Evolutionary conservation across 1,140 invertebrate species (phyloP), one percentile per base, ranked within the genome.

Genomic region (Microplitis demolitor): DNA sequence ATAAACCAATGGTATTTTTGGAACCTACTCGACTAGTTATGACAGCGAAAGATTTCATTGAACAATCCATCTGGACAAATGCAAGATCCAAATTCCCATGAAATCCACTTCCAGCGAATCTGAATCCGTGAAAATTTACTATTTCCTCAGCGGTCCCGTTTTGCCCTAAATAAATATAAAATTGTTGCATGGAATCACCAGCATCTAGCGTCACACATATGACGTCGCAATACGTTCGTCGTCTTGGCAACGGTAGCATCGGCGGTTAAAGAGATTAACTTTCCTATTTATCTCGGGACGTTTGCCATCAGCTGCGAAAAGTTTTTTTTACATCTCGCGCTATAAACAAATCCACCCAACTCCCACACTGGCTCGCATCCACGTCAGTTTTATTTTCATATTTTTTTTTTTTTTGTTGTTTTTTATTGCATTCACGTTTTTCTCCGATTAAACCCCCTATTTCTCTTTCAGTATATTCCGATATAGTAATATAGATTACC

Each of bases 251-350:
- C 64, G 62, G 33, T 53, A 53, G 60, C 68, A 54, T 76, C 56
- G 71, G 35, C 53, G 70, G 70, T 72, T 72, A 66, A 73, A 76
- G 69, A 76, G 71, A 76, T 76, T 76, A 76, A 76, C 69, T 76
- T 73, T 76, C 60, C 71, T 73, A 73, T 76, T 76, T 76, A 76
- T 76, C 58, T 73, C 69, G 64, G 33, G 64, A 53, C 58, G 66
- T 72, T 58, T 68, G 68, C 58, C 69, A 76, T 76, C 71, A 73
- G 71, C 72, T 56, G 64, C 60, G 63, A 35, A 71, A 72, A 76
- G n/a, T n/a, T 50, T 76, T 71, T 76, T 73, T 76, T 73, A 54
- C 63, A 70, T 75, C 62, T 68, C 50, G 24, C 61, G 69, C 74
- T 71, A 58, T 75, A 75, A 75, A 75, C 74, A 75, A 75, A 75